A percentile compares a stretch with the other conserved stretches of the same genome.
These are phyloP conservation scores for Chironomus tepperi DNA, from an alignment of 1,140 invertebrate species.

Conservation along the genomic window DNA sequence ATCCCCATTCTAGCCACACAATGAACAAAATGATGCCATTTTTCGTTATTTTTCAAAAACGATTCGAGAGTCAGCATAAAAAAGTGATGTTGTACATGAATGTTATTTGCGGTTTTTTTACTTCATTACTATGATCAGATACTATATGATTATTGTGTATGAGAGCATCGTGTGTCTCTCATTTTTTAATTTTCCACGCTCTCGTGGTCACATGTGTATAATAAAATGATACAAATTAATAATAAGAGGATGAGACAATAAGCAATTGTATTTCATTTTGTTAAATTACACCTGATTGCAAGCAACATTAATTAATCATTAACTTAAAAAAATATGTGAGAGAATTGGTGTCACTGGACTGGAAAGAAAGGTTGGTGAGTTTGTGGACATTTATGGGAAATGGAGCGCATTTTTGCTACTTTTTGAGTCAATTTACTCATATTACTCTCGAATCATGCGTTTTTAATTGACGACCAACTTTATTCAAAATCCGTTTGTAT, in stretches of 20 bases:
- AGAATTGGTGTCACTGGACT: background rate
- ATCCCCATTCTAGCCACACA: no score
- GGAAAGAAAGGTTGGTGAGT: background rate
- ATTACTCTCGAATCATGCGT: no score
- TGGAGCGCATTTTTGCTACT: background rate
- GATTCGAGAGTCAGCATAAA: no score
- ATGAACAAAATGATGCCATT: no score
- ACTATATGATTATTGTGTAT: background rate
- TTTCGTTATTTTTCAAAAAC: no score
- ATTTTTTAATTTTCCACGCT: background rate
- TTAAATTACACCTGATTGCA: constrained; percentile 22
- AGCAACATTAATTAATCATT: constrained; percentile 21
- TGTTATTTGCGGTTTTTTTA: constrained; percentile 1
- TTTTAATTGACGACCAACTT: no score
- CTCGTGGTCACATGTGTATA: background rate
- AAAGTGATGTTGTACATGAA: background rate
- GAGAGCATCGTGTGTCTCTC: background rate
- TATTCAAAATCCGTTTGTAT: no score
- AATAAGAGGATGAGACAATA: background rate
- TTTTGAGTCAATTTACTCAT: no score
- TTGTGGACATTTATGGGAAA: background rate
- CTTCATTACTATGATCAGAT: background rate
- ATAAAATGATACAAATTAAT: background rate
- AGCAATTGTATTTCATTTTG: constrained; percentile 21
- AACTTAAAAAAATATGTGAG: background rate